A percentile compares a stretch with the other conserved stretches of the same genome.
These are phyloP conservation scores for Valencia hispanica DNA, from an alignment of 2,797 vertebrate genomes.

Conservation along the genomic window DNA sequence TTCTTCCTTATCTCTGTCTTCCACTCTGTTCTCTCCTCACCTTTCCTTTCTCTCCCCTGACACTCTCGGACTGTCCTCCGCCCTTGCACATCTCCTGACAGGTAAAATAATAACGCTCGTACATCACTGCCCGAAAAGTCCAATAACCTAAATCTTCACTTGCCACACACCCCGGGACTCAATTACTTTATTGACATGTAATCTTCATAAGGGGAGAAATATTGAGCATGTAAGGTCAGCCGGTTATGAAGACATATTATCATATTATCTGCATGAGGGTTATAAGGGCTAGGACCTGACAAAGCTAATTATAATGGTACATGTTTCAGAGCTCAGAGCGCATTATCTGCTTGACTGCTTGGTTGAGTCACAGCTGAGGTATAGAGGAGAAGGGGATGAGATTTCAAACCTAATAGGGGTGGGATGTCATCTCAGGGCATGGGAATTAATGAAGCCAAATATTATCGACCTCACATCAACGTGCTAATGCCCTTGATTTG, in stretches of 20 bases:
- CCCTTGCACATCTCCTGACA: slow-evolving; percentile 92
- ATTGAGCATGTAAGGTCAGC: slow-evolving; percentile 99
- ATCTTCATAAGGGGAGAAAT: slow-evolving; percentile 99
- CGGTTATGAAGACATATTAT: slow-evolving; percentile 99
- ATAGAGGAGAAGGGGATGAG: slow-evolving; percentile 74
- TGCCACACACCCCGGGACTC: slow-evolving; percentile 98
- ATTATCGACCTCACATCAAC: slow-evolving; percentile 77
- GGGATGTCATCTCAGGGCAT: slow-evolving; percentile 78
- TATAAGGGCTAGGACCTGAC: slow-evolving; percentile 98
- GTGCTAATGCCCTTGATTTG: slow-evolving; percentile 76
- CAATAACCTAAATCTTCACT: slow-evolving; percentile 92
- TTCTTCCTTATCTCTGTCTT: slow-evolving; percentile 46
- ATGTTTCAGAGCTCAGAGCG: slow-evolving; percentile 98
- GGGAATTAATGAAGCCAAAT: slow-evolving; percentile 82
- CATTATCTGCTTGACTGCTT: slow-evolving; percentile 98
- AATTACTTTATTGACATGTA: slow-evolving; percentile 99
- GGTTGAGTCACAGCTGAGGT: slow-evolving; percentile 89
- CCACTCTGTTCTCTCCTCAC: slow-evolving; percentile 15
- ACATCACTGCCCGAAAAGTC: slow-evolving; percentile 94
- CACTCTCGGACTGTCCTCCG: slow-evolving; percentile 78
- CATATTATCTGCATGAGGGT: slow-evolving; percentile 99
- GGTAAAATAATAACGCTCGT: slow-evolving; percentile 99
- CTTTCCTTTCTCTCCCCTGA: slow-evolving; percentile 44
- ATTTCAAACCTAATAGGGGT: slow-evolving; percentile 79
- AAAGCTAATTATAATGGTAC: slow-evolving; percentile 99